A percentile compares a stretch with the other conserved stretches of the same genome.
These are phyloP conservation scores for Epinephelus coioides DNA, from an alignment of 2,797 vertebrate genomes.

Conservation along the genomic window DNA sequence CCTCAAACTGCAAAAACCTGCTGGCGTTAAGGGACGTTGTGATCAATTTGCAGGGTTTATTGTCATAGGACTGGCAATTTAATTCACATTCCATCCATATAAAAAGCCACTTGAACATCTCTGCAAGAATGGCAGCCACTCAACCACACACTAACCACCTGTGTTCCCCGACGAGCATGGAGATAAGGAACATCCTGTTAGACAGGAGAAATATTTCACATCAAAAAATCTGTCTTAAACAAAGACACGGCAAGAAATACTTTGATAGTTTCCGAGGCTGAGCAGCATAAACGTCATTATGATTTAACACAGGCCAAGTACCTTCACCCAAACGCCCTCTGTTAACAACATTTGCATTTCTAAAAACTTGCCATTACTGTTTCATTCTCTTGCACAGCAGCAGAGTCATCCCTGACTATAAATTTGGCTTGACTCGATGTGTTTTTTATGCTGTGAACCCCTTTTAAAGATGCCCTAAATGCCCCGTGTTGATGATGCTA, in stretches of 20 bases:
- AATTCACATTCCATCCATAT: constrained; percentile 40
- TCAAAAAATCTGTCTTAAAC: constrained; percentile 48
- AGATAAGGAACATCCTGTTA: constrained; percentile 39
- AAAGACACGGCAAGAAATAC: constrained; percentile 41
- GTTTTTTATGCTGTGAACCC: background rate
- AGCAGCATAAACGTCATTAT: constrained; percentile 54
- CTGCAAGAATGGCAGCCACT: constrained; percentile 40
- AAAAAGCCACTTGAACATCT: constrained; percentile 47
- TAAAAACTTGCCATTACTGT: constrained; percentile 50
- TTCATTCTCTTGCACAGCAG: constrained; percentile 7
- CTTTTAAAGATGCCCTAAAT: constrained; percentile 33
- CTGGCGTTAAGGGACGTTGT: constrained; percentile 30
- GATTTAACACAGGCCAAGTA: constrained; percentile 64
- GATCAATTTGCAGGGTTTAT: constrained; percentile 56
- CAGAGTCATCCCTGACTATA: constrained; percentile 43
- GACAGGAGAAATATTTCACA: constrained; percentile 46
- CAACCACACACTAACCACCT: constrained; percentile 26
- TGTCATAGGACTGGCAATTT: constrained; percentile 44
- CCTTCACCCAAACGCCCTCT: constrained; percentile 47
- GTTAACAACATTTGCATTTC: constrained; percentile 61
- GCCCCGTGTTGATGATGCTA: constrained; percentile 11
- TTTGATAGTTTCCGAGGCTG: constrained; percentile 58
- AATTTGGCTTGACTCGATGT: constrained; percentile 20
- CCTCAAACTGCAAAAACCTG: constrained; percentile 30
- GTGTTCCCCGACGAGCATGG: constrained; percentile 34